Percentiles rank a stretch among this genome's conserved stretches.
phyloP scores from a whole-genome alignment of 1,140 invertebrate species.

The Mya arenaria region DNA sequence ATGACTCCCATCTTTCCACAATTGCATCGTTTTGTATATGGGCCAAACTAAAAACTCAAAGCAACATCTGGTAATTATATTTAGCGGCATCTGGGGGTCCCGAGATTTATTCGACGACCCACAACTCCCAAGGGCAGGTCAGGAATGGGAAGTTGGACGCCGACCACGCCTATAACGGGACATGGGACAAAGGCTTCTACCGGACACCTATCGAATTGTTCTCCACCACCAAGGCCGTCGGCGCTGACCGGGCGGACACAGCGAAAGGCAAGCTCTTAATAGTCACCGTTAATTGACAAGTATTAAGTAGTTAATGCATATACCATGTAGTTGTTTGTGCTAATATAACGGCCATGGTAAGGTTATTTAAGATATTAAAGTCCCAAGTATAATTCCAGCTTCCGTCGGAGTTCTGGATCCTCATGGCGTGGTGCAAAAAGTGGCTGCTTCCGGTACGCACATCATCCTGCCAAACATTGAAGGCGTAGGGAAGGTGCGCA shows the following conservation, averaged over 20 bases:
- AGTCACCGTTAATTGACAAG: too few relatives aligned
- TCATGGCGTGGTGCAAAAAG: constrained; percentile 12
- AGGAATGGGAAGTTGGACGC: constrained; percentile 58
- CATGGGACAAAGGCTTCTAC: constrained; percentile 63
- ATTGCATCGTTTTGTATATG: too few relatives aligned
- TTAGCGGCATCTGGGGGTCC: background rate
- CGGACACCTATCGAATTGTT: constrained; percentile 71
- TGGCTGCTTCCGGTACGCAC: constrained; percentile 61
- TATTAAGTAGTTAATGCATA: too few relatives aligned
- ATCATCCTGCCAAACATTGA: constrained; percentile 66
- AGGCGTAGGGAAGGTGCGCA: constrained; percentile 64
- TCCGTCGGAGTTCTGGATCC: constrained; percentile 38
- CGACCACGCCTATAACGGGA: constrained; percentile 69
- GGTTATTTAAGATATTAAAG: too few relatives aligned
- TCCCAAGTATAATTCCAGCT: too few relatives aligned
- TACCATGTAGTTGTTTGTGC: too few relatives aligned
- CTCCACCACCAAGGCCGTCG: constrained; percentile 38
- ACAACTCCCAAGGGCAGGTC: constrained; percentile 14
- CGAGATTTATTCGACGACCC: background rate
- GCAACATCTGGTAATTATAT: too few relatives aligned
- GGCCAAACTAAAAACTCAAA: too few relatives aligned
- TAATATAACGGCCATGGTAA: too few relatives aligned
- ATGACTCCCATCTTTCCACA: background rate
- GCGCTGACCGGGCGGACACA: constrained; percentile 63
- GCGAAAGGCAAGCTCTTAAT: constrained; percentile 55